Conservation (phyloP, 2,797 vertebrate genomes). For the Peromyscus melanophrys region DNA sequence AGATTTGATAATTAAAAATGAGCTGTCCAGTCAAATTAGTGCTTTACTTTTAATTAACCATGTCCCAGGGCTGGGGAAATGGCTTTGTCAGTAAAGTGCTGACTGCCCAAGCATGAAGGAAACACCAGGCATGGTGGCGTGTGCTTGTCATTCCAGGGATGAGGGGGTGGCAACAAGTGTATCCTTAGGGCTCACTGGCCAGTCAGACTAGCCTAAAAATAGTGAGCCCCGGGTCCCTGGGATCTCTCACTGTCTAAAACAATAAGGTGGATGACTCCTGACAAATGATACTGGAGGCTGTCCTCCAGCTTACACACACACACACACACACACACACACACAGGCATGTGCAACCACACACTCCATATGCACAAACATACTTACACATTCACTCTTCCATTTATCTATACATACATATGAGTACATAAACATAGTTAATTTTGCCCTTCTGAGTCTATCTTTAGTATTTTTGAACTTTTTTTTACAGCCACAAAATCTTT, state of each 20-base stretch:
- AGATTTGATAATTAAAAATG: slow-evolving; percentile 42
- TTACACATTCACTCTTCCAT: not conserved
- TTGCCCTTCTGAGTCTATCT: not conserved
- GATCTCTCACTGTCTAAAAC: not conserved
- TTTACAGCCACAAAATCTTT: not conserved
- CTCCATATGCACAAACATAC: not conserved
- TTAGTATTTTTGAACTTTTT: not conserved
- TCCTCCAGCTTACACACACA: not conserved
- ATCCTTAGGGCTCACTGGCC: not conserved
- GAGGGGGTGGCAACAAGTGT: not conserved
- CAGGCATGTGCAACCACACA: not conserved
- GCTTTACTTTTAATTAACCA: slow-evolving; percentile 39
- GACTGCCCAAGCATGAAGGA: not conserved
- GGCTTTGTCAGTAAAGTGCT: not conserved
- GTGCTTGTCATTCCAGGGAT: not conserved
- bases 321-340: not conserved
- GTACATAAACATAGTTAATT: not conserved
- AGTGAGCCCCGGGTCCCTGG: not conserved
- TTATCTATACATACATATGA: not conserved
- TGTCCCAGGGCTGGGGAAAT: not conserved
- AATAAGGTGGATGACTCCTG: not conserved
- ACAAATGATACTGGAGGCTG: not conserved
- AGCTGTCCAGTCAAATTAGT: not conserved
- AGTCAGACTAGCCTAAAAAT: not conserved
- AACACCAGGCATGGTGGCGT: not conserved